These are phyloP conservation scores for Venusia cambrica DNA, from an alignment of 2,888 invertebrate species.

Conservation along the genomic window DNA sequence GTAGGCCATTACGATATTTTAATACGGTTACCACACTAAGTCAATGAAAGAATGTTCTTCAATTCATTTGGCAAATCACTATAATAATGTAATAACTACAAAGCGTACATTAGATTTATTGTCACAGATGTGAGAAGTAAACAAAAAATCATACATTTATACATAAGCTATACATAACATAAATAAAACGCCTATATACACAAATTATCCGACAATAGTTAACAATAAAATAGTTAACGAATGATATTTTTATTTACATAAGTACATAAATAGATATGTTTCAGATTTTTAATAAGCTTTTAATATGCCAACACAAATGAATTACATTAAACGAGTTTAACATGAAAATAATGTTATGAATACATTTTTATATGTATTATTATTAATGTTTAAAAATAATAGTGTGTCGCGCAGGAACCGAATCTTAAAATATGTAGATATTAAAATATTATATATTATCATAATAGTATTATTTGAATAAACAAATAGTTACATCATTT, in stretches of 20 bases:
- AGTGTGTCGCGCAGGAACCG: too few relatives aligned
- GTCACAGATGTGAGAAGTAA: conserved; percentile 76
- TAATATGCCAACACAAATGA: conserved; percentile 8
- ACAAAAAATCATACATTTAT: conserved; percentile 47
- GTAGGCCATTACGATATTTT: too few relatives aligned
- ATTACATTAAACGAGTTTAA: too few relatives aligned
- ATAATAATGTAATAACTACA: too few relatives aligned
- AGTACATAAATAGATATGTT: conserved; percentile 74
- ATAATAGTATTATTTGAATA: too few relatives aligned
- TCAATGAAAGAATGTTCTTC: conserved; percentile 17
- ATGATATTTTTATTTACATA: conserved; percentile 56
- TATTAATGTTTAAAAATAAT: too few relatives aligned
- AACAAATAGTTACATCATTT: conserved; percentile 28
- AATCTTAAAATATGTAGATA: too few relatives aligned
- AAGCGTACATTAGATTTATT: conserved; percentile 79
- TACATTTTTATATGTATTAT: too few relatives aligned
- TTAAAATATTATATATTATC: too few relatives aligned
- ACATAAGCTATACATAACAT: conserved; percentile 34
- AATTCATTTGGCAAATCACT: conserved; percentile 63
- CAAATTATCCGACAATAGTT: conserved; percentile 53
- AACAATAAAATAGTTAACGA: conserved; percentile 45
- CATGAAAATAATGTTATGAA: too few relatives aligned
- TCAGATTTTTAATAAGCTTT: too few relatives aligned
- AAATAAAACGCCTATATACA: conserved; percentile 52
- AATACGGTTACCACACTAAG: too few relatives aligned